These are phyloP conservation scores for Poeciliopsis occidentalis DNA, from an alignment of 2,113 vertebrate genomes.

Conservation along the genomic window DNA sequence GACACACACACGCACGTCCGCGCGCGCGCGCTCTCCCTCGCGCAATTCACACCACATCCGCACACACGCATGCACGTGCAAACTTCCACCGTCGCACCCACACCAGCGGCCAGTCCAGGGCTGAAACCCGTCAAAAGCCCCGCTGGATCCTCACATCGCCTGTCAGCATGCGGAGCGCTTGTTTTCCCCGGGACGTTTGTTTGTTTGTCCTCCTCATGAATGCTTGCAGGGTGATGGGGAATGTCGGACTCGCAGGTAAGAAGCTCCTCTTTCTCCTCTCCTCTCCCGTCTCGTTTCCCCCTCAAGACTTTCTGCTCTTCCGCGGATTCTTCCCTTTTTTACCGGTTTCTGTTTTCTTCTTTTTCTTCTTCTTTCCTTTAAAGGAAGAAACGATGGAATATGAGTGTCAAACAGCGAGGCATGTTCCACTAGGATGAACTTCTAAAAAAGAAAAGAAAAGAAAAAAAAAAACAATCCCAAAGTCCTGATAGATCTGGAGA, in stretches of 20 bases:
- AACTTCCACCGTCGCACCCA: slow-evolving; percentile 67
- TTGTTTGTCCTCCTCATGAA: slow-evolving; percentile 83
- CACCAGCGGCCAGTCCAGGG: slow-evolving; percentile 63
- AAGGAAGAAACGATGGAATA: too few relatives aligned
- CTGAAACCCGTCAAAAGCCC: slow-evolving; percentile 54
- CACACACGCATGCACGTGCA: slow-evolving; percentile 23
- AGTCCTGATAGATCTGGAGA: background rate
- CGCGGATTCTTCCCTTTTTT: too few relatives aligned
- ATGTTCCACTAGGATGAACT: background rate
- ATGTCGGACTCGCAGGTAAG: slow-evolving; percentile 87
- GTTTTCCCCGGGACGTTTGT: slow-evolving; percentile 83
- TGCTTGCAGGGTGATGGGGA: slow-evolving; percentile 81
- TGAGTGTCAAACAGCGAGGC: too few relatives aligned
- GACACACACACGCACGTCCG: too few relatives aligned
- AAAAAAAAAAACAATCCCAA: background rate
- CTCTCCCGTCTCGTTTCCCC: background rate
- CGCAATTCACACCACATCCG: too few relatives aligned
- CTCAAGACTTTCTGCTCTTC: too few relatives aligned
- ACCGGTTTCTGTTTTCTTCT: background rate
- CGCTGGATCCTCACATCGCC: slow-evolving; percentile 74
- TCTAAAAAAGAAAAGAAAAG: too few relatives aligned
- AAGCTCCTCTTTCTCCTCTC: slow-evolving; percentile 26
- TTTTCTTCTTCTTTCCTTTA: too few relatives aligned
- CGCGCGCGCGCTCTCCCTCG: too few relatives aligned
- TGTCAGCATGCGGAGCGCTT: slow-evolving; percentile 84